Conservation (phyloP, 2,797 vertebrate genomes). For the Cyclura pinguis region DNA sequence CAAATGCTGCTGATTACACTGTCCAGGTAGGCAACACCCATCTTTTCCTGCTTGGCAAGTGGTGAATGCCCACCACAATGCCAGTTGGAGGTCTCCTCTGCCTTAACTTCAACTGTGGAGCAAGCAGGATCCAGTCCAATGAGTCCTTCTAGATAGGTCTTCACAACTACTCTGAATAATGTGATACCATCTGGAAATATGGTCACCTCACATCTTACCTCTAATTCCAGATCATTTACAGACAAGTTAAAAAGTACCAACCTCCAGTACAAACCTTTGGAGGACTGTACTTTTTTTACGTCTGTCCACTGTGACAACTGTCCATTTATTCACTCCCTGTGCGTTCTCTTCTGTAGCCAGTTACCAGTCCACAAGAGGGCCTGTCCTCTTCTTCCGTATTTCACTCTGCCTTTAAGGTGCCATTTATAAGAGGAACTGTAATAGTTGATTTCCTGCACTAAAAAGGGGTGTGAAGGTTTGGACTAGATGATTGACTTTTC, state of each 20-base stretch:
- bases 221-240: background rate
- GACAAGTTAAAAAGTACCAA: background rate
- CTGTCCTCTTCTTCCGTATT: background rate
- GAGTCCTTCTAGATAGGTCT: background rate
- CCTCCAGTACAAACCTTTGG: background rate
- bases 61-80: no score
- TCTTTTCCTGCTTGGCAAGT: no score
- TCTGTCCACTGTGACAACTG: background rate
- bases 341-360: background rate
- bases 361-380: background rate
- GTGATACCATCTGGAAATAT: background rate
- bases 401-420: background rate
- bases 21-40: no score
- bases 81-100: background rate
- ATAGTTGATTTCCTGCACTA: background rate
- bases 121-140: background rate
- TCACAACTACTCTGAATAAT: background rate
- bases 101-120: background rate
- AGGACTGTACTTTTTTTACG: background rate
- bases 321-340: background rate
- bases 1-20: no score
- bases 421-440: background rate
- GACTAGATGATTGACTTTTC: background rate
- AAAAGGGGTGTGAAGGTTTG: background rate
- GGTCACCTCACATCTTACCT: background rate